A percentile compares a stretch with the other conserved stretches of the same genome.
These are phyloP conservation scores for Porites australiensis DNA, from an alignment of 64 coral and sea anemone genomes.

Conservation along the genomic window DNA sequence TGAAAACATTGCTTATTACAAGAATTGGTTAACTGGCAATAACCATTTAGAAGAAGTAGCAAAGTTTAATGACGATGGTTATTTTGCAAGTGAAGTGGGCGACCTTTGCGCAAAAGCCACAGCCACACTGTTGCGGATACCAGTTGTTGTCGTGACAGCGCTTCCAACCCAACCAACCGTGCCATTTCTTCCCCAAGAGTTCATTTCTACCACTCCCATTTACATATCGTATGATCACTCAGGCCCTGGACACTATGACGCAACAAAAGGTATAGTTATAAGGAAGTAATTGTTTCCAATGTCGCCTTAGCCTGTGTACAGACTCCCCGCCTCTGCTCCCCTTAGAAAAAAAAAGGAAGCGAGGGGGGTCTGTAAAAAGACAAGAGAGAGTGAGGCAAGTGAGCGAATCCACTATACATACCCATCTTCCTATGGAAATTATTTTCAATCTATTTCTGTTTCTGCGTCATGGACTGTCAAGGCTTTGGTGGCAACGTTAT, in stretches of 20 bases:
- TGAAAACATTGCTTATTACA: slow-evolving; percentile 66
- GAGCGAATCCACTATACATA: too few species aligned
- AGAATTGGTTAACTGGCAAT: slow-evolving; percentile 67
- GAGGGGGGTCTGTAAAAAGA: too few species aligned
- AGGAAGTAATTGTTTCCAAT: too few species aligned
- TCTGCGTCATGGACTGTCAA: too few species aligned
- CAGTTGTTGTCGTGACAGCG: slow-evolving; percentile 71
- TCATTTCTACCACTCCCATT: slow-evolving; percentile 49
- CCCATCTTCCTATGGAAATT: too few species aligned
- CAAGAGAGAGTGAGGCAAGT: too few species aligned
- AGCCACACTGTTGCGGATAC: slow-evolving; percentile 58
- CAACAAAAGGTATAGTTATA: slow-evolving; percentile 66
- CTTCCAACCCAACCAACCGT: slow-evolving; percentile 45
- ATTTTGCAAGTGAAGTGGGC: slow-evolving; percentile 72
- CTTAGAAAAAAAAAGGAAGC: too few species aligned
- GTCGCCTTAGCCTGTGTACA: too few species aligned
- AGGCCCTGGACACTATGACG: slow-evolving; percentile 79
- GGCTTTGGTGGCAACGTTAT: too few species aligned
- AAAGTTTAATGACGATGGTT: slow-evolving; percentile 69
- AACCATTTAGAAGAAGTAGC: slow-evolving; percentile 31
- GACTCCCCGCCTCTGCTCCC: too few species aligned
- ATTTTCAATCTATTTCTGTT: too few species aligned
- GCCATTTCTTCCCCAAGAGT: slow-evolving; percentile 70
- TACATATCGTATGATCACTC: slow-evolving; percentile 81
- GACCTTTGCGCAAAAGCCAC: slow-evolving; percentile 72